Conservation (phyloP, 1,140 invertebrate genomes). For the Dufourea novaeangliae region DNA sequence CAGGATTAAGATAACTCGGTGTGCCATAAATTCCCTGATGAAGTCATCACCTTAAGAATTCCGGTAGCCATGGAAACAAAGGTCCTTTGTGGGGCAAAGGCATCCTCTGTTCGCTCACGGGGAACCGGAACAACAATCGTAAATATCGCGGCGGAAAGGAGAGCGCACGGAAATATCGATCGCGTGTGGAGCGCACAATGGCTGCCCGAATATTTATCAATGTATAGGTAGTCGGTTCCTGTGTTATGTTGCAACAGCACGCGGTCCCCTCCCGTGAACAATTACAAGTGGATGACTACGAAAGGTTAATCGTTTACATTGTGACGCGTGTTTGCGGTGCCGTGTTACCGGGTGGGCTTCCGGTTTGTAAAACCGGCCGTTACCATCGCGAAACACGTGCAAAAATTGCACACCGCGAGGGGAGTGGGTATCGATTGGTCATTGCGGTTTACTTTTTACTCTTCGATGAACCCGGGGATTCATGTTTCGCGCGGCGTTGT, state of each 20-base stretch:
- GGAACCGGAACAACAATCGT: conserved; percentile 34
- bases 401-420: background rate
- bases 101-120: conserved; percentile 9
- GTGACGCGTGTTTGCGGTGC: background rate
- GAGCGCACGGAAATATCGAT: conserved; percentile 39
- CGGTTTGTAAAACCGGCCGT: no score
- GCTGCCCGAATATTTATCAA: conserved; percentile 51
- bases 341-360: background rate
- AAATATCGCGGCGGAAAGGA: conserved; percentile 28
- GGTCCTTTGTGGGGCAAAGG: conserved; percentile 16
- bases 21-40: no score
- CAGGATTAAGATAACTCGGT: no score
- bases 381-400: background rate
- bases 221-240: conserved; percentile 12
- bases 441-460: background rate
- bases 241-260: conserved; percentile 1
- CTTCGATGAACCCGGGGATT: background rate
- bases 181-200: conserved; percentile 41
- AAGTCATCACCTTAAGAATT: background rate
- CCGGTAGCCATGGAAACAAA: conserved; percentile 24
- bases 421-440: background rate
- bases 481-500: background rate
- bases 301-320: conserved; percentile 19
- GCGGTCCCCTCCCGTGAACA: conserved; percentile 9
- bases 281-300: background rate